Evolutionary conservation across 2,797 vertebrate species (phyloP).

Genomic region (Danio kyathit): DNA sequence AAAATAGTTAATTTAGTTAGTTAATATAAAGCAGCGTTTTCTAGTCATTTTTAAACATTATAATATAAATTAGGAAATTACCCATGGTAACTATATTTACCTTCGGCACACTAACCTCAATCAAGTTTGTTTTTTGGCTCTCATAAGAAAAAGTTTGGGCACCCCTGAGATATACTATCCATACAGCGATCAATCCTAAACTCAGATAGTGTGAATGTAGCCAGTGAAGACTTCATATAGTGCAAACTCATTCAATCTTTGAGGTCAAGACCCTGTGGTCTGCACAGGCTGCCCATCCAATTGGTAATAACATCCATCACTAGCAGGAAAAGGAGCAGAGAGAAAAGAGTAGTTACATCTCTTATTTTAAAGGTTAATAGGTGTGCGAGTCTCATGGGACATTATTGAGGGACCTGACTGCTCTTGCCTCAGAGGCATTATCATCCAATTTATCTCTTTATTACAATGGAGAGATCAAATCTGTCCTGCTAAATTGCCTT

Average conservation of each 20-base stretch:
- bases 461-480: conserved; percentile 35
- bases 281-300: not conserved
- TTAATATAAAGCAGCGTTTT: too few species aligned
- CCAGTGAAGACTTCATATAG: not conserved
- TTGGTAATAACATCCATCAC: conserved; percentile 42
- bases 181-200: not conserved
- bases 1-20: too few species aligned
- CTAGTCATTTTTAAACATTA: too few species aligned
- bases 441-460: conserved; percentile 45
- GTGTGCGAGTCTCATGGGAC: conserved; percentile 37
- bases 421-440: conserved; percentile 11
- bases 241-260: conserved; percentile 40
- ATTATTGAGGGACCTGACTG: conserved; percentile 35
- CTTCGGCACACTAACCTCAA: too few species aligned
- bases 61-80: too few species aligned
- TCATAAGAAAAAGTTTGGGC: too few species aligned
- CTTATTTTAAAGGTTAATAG: conserved; percentile 59
- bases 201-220: not conserved
- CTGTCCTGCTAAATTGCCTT: conserved; percentile 11
- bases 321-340: not conserved
- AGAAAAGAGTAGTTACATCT: conserved; percentile 50
- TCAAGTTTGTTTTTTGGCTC: too few species aligned
- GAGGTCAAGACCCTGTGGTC: conserved; percentile 37
- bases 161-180: not conserved
- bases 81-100: too few species aligned